phyloP scores from a whole-genome alignment of 2,888 invertebrate genomes.

The Apocheima hispidaria region DNA sequence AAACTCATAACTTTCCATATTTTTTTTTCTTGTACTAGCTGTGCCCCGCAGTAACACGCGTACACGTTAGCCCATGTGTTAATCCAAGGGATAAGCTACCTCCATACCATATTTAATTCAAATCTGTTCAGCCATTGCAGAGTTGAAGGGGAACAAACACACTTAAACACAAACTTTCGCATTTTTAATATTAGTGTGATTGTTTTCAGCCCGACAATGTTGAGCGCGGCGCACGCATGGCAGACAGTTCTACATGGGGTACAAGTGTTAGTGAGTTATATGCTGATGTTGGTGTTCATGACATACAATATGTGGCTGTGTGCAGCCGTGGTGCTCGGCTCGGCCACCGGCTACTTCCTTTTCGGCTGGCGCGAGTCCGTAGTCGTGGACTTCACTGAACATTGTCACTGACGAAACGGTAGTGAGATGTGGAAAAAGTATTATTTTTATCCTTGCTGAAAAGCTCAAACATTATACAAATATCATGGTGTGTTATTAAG shows the following conservation, averaged over 20 bases:
- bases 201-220: conserved; percentile 91
- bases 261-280: conserved; percentile 96
- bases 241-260: conserved; percentile 96
- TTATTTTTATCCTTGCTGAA: conserved; percentile 68
- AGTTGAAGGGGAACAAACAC: too few species aligned
- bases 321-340: conserved; percentile 94
- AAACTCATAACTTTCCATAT: too few species aligned
- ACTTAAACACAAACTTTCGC: too few species aligned
- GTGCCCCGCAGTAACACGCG: too few species aligned
- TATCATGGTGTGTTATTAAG: conserved; percentile 72
- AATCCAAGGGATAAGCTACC: too few species aligned
- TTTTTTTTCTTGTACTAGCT: too few species aligned
- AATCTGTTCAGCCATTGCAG: too few species aligned
- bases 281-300: conserved; percentile 98
- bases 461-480: conserved; percentile 69
- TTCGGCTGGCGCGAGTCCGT: conserved; percentile 98
- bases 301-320: conserved; percentile 98
- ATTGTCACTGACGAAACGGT: conserved; percentile 91
- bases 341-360: conserved; percentile 96
- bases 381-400: conserved; percentile 97
- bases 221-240: conserved; percentile 92
- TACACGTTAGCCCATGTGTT: too few species aligned
- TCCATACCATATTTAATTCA: too few species aligned
- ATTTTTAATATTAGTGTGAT: too few species aligned
- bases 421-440: conserved; percentile 50